Evolutionary conservation across 2,113 vertebrate genomes (phyloP).

Genomic region (Ranitomeya imitator): DNA sequence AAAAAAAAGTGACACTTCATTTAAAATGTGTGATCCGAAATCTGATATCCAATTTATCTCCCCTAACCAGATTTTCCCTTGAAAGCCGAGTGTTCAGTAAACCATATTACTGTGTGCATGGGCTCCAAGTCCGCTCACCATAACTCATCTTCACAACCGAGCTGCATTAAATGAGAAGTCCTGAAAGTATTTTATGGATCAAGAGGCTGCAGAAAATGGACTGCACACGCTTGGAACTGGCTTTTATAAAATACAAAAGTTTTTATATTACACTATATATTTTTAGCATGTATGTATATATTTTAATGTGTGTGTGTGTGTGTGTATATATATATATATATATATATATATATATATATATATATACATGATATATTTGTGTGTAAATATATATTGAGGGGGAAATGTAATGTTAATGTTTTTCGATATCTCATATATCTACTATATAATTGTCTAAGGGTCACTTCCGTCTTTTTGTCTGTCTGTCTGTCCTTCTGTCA

Average conservation of each 20-base stretch:
- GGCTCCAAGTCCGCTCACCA: constrained; percentile 2
- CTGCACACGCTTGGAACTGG: neutral
- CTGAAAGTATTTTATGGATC: constrained; percentile 41
- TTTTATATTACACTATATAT: too few species aligned
- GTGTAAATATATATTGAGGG: neutral
- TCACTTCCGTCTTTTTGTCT: too few species aligned
- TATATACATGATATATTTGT: neutral
- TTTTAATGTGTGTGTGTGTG: too few species aligned
- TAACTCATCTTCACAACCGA: constrained; percentile 28
- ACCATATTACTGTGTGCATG: constrained; percentile 20
- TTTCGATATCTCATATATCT: too few species aligned
- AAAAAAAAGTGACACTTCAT: constrained; percentile 9
- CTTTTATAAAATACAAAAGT: neutral
- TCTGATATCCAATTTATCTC: constrained; percentile 38
- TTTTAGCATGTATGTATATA: too few species aligned
- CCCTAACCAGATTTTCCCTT: constrained; percentile 31
- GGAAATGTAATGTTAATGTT: too few species aligned
- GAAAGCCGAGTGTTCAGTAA: constrained; percentile 32
- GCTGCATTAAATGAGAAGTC: constrained; percentile 35
- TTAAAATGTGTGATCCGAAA: constrained; percentile 24
- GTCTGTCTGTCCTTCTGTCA: too few species aligned
- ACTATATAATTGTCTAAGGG: too few species aligned
- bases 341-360: too few species aligned
- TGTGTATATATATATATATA: too few species aligned
- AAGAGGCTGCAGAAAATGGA: constrained; percentile 19